phyloP scores from a whole-genome alignment of 2,797 vertebrate species.

The Cynopterus sphinx region DNA sequence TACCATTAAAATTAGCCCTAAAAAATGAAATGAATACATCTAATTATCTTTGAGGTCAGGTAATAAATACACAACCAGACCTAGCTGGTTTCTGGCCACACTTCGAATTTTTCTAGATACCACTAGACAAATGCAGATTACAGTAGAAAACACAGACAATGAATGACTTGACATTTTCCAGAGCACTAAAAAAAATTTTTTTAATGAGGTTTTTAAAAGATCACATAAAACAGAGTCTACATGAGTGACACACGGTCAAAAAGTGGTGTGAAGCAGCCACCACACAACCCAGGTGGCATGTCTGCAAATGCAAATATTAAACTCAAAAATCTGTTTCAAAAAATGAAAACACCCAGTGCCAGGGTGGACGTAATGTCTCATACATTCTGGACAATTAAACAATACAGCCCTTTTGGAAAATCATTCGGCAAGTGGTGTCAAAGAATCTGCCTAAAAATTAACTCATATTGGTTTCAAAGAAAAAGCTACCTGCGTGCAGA shows the following conservation, averaged over 20 bases:
- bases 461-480: background rate
- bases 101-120: background rate
- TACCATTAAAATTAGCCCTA: background rate
- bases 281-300: background rate
- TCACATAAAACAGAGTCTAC: background rate
- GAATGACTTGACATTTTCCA: constrained; percentile 28
- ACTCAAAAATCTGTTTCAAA: constrained; percentile 28
- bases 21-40: background rate
- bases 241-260: constrained; percentile 2
- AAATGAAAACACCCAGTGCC: background rate
- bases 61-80: background rate
- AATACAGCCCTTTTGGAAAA: background rate
- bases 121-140: background rate
- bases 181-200: background rate
- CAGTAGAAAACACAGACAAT: background rate
- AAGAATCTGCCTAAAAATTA: background rate
- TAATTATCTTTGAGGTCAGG: background rate
- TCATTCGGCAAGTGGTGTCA: background rate
- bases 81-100: background rate
- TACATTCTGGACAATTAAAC: background rate
- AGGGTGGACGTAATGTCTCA: background rate
- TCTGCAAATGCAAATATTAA: constrained; percentile 45
- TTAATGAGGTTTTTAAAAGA: background rate
- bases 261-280: background rate
- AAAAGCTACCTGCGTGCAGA: background rate